Percentiles rank a stretch among this genome's conserved stretches.
These are phyloP conservation scores for Orthonyx spaldingii DNA, from an alignment of 2,113 vertebrate genomes.

Conservation along the genomic window DNA sequence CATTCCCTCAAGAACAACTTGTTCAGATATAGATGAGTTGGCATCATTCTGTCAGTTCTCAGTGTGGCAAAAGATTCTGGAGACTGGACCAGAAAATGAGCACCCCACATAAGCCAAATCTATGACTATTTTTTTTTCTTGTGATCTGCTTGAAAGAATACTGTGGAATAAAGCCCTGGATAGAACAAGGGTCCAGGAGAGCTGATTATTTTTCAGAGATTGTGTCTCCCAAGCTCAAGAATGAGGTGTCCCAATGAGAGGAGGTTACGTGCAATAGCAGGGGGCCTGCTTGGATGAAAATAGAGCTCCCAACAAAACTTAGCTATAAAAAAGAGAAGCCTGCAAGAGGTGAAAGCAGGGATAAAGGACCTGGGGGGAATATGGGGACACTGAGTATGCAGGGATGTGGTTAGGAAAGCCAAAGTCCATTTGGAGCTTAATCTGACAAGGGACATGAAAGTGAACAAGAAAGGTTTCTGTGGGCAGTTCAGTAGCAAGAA, in stretches of 20 bases:
- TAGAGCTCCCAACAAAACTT: background rate
- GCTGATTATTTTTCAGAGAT: background rate
- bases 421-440: background rate
- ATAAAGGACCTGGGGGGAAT: background rate
- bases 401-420: background rate
- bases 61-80: background rate
- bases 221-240: background rate
- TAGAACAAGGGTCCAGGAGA: background rate
- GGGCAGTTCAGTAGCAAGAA: background rate
- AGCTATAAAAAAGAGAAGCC: background rate
- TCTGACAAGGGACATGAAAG: background rate
- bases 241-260: background rate
- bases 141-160: background rate
- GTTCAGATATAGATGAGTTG: constrained; percentile 12
- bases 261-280: background rate
- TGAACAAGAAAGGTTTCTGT: background rate
- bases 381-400: background rate
- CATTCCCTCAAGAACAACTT: constrained; percentile 4
- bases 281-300: background rate
- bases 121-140: background rate
- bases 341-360: background rate
- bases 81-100: background rate
- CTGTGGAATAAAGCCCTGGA: background rate
- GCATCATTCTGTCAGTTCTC: constrained; percentile 30
- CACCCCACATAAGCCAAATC: background rate